Base-by-base conservation (phyloP, 2,888 invertebrate genomes). In the Brassicogethes aeneus region DNA sequence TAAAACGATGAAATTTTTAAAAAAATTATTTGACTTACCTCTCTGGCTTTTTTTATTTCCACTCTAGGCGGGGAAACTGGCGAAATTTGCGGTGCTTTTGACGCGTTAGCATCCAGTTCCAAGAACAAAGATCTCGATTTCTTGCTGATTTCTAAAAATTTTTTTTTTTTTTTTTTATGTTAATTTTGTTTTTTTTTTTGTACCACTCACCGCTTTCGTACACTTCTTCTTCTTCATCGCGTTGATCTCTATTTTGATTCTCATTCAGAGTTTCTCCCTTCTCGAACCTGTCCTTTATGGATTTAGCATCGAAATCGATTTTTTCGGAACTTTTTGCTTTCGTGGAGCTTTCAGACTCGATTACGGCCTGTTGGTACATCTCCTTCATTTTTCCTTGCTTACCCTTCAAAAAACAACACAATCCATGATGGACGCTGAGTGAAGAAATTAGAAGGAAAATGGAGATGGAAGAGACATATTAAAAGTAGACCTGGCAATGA, bases 321-420 rank as follows among this genome's bases (percentile, higher is more conserved):
- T 70, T 62, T 42, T 72, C 70, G 12, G 72, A 62, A 44, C 70
- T 70, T 2, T 66, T 60, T 13, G 62, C 61, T 44, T 75, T 60
- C 23, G 79, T 74, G 16, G 61, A 58, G 1, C 63, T 60, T 63
- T 85, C 87, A 44, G 84, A 85, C 55, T 86, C 87, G 53, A 81
- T 79, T 0, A 91, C 86, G 0, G 91, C 91, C 59, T 90, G 89
- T 60, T 92, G 91, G 62, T 92, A 92, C 76, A 88, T 81, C 60
- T 91, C 91, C 62, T 91, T 92, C 69, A 92, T 85, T 60, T 88
- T 88, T 23, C 64, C 88, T 70, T 90, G 90, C 62, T 90, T 90
- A 8, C 90, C 90, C 83, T 85, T 67, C 12, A 71, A 71, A 37
- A 39, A 23, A 5, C 5, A 23, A 23, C 23, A 23, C 5, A n/a